Conservation (phyloP, 2,113 vertebrate species). For the Passer montanus region DNA sequence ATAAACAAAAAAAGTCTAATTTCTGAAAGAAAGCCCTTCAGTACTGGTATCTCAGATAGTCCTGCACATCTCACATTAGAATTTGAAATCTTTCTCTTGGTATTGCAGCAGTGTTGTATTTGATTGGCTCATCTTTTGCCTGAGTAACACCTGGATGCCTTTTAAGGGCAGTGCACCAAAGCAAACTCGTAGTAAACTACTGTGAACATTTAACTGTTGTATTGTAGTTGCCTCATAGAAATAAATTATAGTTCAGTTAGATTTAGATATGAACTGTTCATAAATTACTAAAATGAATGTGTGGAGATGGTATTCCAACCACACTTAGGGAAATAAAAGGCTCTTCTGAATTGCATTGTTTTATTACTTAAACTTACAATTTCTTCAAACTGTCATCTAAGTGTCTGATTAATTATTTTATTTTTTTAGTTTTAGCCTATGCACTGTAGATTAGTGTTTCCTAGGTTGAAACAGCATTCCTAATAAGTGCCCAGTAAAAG, state of each 20-base stretch:
- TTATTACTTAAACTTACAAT: conserved; percentile 42
- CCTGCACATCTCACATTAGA: conserved; percentile 47
- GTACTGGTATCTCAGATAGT: conserved; percentile 56
- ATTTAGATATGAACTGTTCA: conserved; percentile 32
- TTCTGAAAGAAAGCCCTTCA: conserved; percentile 68
- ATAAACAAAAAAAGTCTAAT: conserved; percentile 62
- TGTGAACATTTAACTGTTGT: conserved; percentile 45
- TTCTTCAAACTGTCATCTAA: conserved; percentile 30
- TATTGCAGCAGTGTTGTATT: conserved; percentile 9
- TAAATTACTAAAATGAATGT: not conserved
- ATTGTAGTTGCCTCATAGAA: conserved; percentile 52
- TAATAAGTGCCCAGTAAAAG: conserved; percentile 3
- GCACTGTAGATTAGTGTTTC: conserved; percentile 20
- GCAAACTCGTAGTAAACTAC: conserved; percentile 61
- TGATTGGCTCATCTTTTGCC: not conserved
- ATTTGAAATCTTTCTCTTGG: conserved; percentile 5
- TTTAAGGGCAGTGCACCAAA: conserved; percentile 32
- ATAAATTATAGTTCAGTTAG: conserved; percentile 18
- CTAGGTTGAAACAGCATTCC: not conserved
- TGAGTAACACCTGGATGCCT: not conserved
- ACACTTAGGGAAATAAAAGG: conserved; percentile 30
- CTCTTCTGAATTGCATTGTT: conserved; percentile 72
- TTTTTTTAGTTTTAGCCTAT: conserved; percentile 62
- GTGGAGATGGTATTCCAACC: conserved; percentile 50
- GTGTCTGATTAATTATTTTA: conserved; percentile 24